phyloP scores from a whole-genome alignment of 2,888 invertebrate genomes.

The Cephonodes hylas region DNA sequence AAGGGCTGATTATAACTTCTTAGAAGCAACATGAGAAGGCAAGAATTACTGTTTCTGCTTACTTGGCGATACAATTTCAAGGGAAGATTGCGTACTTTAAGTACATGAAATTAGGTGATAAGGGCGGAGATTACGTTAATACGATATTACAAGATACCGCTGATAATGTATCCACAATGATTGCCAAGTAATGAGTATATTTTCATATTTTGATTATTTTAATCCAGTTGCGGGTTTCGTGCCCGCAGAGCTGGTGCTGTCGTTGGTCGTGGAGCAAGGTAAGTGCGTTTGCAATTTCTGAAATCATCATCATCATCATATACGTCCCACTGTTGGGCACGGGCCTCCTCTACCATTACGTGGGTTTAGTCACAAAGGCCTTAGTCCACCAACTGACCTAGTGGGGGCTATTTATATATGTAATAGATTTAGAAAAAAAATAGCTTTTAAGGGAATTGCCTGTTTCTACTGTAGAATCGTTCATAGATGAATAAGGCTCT shows the following conservation, averaged over 20 bases:
- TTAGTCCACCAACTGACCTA: no score
- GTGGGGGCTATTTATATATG: no score
- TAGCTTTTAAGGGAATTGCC: no score
- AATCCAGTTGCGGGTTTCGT: slow-evolving; percentile 50
- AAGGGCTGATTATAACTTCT: no score
- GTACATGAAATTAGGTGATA: background rate
- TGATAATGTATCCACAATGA: slow-evolving; percentile 43
- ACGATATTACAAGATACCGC: slow-evolving; percentile 29
- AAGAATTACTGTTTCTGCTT: background rate
- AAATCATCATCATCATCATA: no score
- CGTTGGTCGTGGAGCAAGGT: slow-evolving; percentile 35
- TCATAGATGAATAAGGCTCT: no score
- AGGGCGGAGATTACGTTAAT: background rate
- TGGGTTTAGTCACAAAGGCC: no score
- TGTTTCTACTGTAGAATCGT: background rate
- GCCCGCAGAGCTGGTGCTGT: slow-evolving; percentile 35
- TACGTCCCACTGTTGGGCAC: no score
- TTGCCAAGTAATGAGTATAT: slow-evolving; percentile 48
- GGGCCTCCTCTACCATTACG: no score
- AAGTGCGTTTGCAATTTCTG: slow-evolving; percentile 26
- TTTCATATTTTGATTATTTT: slow-evolving; percentile 54
- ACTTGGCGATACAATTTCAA: background rate
- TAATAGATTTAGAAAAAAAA: background rate
- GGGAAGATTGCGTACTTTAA: background rate
- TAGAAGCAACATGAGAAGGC: no score